These are phyloP conservation scores for Dendrolimus kikuchii DNA, from an alignment of 1,140 invertebrate species.

Conservation along the genomic window DNA sequence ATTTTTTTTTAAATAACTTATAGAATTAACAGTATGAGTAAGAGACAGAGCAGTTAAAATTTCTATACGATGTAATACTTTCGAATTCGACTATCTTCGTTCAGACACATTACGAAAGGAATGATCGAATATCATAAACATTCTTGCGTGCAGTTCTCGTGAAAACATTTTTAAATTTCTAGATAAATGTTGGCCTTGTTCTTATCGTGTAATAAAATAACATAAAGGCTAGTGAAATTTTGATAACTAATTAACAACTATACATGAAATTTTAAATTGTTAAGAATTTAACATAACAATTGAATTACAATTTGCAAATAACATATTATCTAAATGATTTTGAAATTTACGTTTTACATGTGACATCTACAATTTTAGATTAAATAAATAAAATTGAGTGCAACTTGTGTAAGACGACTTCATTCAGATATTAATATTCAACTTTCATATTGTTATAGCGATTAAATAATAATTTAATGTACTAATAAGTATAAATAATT, in stretches of 20 bases:
- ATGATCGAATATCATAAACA: no score
- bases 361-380: constrained; percentile 1
- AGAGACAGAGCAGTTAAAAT: not conserved
- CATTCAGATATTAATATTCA: not conserved
- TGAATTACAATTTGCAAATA: constrained; percentile 23
- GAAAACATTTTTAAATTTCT: constrained; percentile 25
- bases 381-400: constrained; percentile 10
- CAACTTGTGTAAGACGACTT: constrained; percentile 13
- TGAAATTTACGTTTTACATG: constrained; percentile 15
- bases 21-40: no score
- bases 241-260: constrained; percentile 64
- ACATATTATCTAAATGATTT: constrained; percentile 21
- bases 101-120: not conserved
- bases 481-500: no score
- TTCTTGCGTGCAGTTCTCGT: no score
- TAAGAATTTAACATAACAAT: constrained; percentile 35
- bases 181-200: constrained; percentile 57
- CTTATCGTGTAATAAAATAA: constrained; percentile 53
- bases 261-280: constrained; percentile 55
- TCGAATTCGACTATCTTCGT: not conserved
- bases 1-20: no score
- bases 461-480: no score
- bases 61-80: not conserved
- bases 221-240: constrained; percentile 71
- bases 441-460: no score